Conservation (phyloP, 2,888 invertebrate species). For the Hemithea aestivaria region DNA sequence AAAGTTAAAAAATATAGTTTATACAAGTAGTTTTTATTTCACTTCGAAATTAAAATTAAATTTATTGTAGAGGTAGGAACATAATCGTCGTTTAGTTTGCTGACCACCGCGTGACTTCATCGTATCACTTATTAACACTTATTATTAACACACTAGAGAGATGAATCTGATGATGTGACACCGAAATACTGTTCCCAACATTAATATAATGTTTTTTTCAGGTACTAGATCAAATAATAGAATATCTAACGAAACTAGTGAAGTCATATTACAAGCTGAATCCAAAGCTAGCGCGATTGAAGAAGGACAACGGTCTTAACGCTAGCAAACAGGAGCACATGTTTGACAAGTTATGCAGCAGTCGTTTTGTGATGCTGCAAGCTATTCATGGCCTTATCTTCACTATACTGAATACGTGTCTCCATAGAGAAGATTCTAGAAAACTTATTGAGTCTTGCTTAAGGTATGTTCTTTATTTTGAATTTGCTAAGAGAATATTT, state of each 20-base stretch:
- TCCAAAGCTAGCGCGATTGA: conserved; percentile 67
- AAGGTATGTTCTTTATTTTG: conserved; percentile 55
- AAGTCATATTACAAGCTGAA: conserved; percentile 75
- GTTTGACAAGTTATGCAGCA: conserved; percentile 74
- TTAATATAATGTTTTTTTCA: conserved; percentile 46
- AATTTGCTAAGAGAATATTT: background rate
- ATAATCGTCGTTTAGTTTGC: too few species aligned
- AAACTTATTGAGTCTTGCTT: conserved; percentile 77
- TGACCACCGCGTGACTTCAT: too few species aligned
- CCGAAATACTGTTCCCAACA: too few species aligned
- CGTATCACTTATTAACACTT: too few species aligned
- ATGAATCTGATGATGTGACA: too few species aligned
- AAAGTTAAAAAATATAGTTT: too few species aligned
- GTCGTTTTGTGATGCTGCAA: conserved; percentile 77
- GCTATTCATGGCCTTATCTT: conserved; percentile 73
- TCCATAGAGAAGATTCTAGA: conserved; percentile 79
- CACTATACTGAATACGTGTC: conserved; percentile 71
- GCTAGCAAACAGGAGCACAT: conserved; percentile 72
- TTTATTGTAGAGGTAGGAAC: too few species aligned
- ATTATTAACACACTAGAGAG: too few species aligned
- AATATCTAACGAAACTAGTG: conserved; percentile 71
- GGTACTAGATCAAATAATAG: conserved; percentile 80
- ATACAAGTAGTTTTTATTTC: too few species aligned
- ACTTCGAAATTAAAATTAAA: too few species aligned
- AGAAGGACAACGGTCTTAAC: conserved; percentile 59